Conservation (phyloP, 1,140 invertebrate species). For the Dendroctonus ponderosae region DNA sequence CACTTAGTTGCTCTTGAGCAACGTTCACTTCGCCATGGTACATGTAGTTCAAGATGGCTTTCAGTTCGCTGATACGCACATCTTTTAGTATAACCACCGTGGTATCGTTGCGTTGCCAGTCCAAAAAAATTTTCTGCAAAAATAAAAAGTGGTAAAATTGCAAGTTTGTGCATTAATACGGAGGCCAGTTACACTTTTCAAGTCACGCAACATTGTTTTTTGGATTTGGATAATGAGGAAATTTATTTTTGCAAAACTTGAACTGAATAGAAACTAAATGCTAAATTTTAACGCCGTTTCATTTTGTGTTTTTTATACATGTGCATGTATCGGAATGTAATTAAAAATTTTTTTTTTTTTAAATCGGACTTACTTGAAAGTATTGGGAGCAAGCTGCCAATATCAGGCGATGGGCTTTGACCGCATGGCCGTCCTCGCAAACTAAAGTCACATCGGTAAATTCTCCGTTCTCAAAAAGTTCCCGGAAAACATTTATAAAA, state of each 20-base stretch:
- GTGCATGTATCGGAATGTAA: background rate
- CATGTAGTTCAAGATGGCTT: conserved; percentile 88
- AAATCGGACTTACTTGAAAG: conserved; percentile 54
- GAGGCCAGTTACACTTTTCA: too few species aligned
- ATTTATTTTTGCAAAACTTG: too few species aligned
- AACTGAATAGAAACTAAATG: too few species aligned
- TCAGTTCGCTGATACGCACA: conserved; percentile 78
- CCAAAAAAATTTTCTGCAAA: conserved; percentile 69
- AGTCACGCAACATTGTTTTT: too few species aligned
- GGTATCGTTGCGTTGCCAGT: conserved; percentile 74
- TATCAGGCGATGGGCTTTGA: conserved; percentile 75
- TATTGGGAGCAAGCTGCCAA: conserved; percentile 86
- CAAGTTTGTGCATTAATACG: too few species aligned
- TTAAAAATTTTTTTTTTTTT: conserved; percentile 3
- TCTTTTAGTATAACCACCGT: conserved; percentile 83
- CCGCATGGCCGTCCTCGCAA: conserved; percentile 69
- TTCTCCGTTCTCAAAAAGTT: conserved; percentile 77
- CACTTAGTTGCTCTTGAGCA: conserved; percentile 75
- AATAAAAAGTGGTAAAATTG: background rate
- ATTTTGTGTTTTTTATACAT: too few species aligned
- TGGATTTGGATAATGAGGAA: too few species aligned
- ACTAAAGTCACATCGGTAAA: conserved; percentile 87
- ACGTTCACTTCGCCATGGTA: conserved; percentile 90
- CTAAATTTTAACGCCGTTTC: too few species aligned
- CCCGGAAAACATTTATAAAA: conserved; percentile 79